Percentiles rank a stretch among this genome's conserved stretches.
Conservation (phyloP, 2,888 invertebrate genomes). For the Hemistola chrysoprasaria region DNA sequence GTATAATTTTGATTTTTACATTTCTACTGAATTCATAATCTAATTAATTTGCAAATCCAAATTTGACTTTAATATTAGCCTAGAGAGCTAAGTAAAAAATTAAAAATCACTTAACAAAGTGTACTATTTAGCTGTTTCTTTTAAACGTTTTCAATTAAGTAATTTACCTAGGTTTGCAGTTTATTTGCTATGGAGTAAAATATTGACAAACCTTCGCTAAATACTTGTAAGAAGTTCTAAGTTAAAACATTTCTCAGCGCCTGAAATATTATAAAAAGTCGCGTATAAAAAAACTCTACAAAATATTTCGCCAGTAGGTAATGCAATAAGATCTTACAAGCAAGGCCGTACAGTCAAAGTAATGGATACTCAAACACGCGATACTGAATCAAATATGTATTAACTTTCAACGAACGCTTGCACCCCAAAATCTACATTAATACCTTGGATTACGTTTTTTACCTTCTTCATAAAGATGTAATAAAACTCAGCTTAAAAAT, state of each 20-base stretch:
- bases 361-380: conserved; percentile 22
- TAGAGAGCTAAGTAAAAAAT: too few relatives aligned
- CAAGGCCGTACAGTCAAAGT: conserved; percentile 23
- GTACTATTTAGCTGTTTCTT: conserved; percentile 7
- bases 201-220: conserved; percentile 4
- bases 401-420: conserved; percentile 47
- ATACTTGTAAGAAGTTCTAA: too few relatives aligned
- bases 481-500: conserved; percentile 81
- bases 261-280: too few relatives aligned
- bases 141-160: conserved; percentile 13
- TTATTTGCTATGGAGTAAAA: conserved; percentile 4
- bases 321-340: conserved; percentile 13
- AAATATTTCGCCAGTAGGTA: conserved; percentile 16
- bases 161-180: conserved; percentile 7
- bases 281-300: too few relatives aligned
- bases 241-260: too few relatives aligned
- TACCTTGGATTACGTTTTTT: conserved; percentile 73
- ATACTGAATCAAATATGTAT: conserved; percentile 34
- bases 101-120: too few relatives aligned
- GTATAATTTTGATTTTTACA: too few relatives aligned
- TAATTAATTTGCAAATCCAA: too few relatives aligned
- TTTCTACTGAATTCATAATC: too few relatives aligned
- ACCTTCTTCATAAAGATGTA: conserved; percentile 76
- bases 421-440: conserved; percentile 62
- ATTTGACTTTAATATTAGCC: conserved; percentile 4